These are phyloP conservation scores for Clarias magur DNA, from an alignment of 2,113 vertebrate genomes.

Conservation along the genomic window DNA sequence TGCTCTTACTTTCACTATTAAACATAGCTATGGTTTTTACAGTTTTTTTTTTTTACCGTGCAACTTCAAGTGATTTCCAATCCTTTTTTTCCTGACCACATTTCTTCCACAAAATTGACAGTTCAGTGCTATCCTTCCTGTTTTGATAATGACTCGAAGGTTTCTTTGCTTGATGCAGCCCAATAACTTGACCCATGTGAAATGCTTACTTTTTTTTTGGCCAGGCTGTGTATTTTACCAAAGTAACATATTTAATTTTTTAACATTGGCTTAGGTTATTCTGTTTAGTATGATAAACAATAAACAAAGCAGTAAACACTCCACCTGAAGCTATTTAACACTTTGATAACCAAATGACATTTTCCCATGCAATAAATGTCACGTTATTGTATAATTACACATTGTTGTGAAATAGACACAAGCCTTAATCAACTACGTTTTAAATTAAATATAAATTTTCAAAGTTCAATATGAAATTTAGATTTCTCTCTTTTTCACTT, in stretches of 20 bases:
- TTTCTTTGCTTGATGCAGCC: too few relatives aligned
- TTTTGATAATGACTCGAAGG: too few relatives aligned
- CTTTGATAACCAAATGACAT: background rate
- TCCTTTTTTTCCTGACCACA: too few relatives aligned
- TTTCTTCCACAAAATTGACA: too few relatives aligned
- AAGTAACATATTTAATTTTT: background rate
- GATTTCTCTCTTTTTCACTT: background rate
- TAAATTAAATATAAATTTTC: background rate
- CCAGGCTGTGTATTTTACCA: background rate
- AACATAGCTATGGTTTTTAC: too few relatives aligned
- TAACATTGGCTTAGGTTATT: background rate
- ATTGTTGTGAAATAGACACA: background rate
- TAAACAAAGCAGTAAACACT: background rate
- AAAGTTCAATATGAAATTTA: background rate
- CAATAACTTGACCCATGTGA: too few relatives aligned
- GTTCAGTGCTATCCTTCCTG: too few relatives aligned
- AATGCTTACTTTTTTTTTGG: too few relatives aligned
- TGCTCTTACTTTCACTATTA: too few relatives aligned
- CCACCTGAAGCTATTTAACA: background rate
- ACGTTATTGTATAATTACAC: background rate
- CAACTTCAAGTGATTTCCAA: too few relatives aligned
- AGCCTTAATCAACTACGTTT: background rate
- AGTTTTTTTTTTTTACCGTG: too few relatives aligned
- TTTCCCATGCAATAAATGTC: background rate
- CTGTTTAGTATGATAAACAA: background rate